A percentile compares a stretch with the other conserved stretches of the same genome.
Conservation (phyloP, 2,888 invertebrate genomes). For the Linnaemya tessellans region DNA sequence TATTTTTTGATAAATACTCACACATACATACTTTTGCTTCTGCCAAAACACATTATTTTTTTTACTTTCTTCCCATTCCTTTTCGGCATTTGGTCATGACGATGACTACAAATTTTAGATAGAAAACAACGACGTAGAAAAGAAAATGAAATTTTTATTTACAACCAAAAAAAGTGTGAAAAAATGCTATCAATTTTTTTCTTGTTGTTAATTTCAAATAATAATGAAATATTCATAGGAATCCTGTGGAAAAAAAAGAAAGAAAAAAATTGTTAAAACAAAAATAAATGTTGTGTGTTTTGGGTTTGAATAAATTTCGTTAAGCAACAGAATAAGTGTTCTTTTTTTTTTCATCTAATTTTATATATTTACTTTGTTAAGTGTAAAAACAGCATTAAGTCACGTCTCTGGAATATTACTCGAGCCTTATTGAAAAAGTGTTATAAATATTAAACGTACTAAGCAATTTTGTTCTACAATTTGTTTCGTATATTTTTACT, state of each 20-base stretch:
- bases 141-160: background rate
- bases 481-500: too few species aligned
- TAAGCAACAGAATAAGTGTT: background rate
- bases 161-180: background rate
- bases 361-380: background rate
- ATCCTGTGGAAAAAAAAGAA: background rate
- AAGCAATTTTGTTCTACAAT: background rate
- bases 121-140: background rate
- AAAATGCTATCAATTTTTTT: background rate
- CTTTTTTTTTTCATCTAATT: background rate
- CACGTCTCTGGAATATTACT: background rate
- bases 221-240: conserved; percentile 26
- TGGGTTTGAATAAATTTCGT: background rate
- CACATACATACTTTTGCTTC: background rate
- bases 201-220: conserved; percentile 11
- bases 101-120: background rate
- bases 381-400: background rate
- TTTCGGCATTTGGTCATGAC: background rate
- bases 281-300: conserved; percentile 1
- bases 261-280: background rate
- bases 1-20: background rate
- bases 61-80: background rate
- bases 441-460: background rate
- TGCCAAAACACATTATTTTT: too few species aligned
- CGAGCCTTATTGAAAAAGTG: background rate